phyloP scores from a whole-genome alignment of 2,888 invertebrate species.

The Gymnoscelis rufifasciata region DNA sequence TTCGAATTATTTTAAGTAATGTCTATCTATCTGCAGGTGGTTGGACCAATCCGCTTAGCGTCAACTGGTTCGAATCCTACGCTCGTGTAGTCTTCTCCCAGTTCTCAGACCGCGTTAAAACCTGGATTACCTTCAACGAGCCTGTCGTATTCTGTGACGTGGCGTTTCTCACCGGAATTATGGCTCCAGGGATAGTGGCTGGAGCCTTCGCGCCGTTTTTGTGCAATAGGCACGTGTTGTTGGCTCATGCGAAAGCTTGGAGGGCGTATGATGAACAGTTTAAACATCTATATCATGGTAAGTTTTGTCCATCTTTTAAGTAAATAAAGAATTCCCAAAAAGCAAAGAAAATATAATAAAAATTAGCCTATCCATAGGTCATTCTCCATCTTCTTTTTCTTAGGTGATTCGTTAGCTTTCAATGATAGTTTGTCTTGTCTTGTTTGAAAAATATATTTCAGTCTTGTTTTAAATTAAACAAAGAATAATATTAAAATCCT shows the following conservation, averaged over 20 bases:
- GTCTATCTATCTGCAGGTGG: slow-evolving; percentile 78
- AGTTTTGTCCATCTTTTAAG: slow-evolving; percentile 15
- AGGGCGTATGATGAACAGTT: slow-evolving; percentile 80
- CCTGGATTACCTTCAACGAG: slow-evolving; percentile 87
- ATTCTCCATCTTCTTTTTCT: no score
- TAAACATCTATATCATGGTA: slow-evolving; percentile 67
- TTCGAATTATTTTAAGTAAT: no score
- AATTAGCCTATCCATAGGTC: no score
- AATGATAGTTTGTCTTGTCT: no score
- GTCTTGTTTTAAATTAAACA: no score
- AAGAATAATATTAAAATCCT: no score
- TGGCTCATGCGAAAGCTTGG: slow-evolving; percentile 83
- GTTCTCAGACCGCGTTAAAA: slow-evolving; percentile 80
- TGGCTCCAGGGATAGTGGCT: slow-evolving; percentile 51
- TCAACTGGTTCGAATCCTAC: slow-evolving; percentile 81
- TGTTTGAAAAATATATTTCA: no score
- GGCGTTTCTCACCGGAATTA: slow-evolving; percentile 54
- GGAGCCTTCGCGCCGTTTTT: slow-evolving; percentile 41
- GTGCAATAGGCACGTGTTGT: slow-evolving; percentile 81
- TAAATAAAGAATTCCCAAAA: no score
- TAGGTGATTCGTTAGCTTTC: no score
- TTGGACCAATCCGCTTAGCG: slow-evolving; percentile 81
- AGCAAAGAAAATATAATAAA: no score
- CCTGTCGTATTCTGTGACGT: slow-evolving; percentile 66
- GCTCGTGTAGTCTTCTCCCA: slow-evolving; percentile 75